Percentiles rank a stretch among this genome's conserved stretches.
phyloP scores from a whole-genome alignment of 1,140 invertebrate species.

The Euwallacea similis region DNA sequence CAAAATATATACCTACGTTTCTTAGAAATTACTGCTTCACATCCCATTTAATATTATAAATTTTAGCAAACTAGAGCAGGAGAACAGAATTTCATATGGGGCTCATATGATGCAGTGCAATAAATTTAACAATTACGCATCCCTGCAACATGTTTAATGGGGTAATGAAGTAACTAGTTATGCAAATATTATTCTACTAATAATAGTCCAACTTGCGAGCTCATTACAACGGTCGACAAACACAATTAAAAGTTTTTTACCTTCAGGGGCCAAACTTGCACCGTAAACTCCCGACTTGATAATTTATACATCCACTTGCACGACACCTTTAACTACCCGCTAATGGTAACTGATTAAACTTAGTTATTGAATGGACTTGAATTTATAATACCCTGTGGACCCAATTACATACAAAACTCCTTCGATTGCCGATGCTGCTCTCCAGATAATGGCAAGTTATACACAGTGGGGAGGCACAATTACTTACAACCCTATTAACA shows the following conservation, averaged over 20 bases:
- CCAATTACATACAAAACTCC: background rate
- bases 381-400: background rate
- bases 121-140: too few relatives aligned
- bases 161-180: too few relatives aligned
- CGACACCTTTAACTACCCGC: background rate
- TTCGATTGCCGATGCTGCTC: background rate
- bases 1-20: too few relatives aligned
- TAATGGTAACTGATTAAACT: slow-evolving; percentile 4
- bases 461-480: background rate
- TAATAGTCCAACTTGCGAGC: background rate
- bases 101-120: too few relatives aligned
- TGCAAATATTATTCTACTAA: too few relatives aligned
- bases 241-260: slow-evolving; percentile 6
- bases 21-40: too few relatives aligned
- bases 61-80: too few relatives aligned
- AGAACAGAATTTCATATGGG: too few relatives aligned
- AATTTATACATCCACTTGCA: slow-evolving; percentile 1
- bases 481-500: slow-evolving; percentile 1
- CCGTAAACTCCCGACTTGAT: slow-evolving; percentile 1
- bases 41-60: too few relatives aligned
- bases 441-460: background rate
- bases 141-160: too few relatives aligned
- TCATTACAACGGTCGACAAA: slow-evolving; percentile 1
- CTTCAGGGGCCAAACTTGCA: background rate
- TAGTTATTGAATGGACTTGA: slow-evolving; percentile 1